Evolutionary conservation across 2,888 invertebrate genomes (phyloP).

Genomic region (Phaedon cochleariae): DNA sequence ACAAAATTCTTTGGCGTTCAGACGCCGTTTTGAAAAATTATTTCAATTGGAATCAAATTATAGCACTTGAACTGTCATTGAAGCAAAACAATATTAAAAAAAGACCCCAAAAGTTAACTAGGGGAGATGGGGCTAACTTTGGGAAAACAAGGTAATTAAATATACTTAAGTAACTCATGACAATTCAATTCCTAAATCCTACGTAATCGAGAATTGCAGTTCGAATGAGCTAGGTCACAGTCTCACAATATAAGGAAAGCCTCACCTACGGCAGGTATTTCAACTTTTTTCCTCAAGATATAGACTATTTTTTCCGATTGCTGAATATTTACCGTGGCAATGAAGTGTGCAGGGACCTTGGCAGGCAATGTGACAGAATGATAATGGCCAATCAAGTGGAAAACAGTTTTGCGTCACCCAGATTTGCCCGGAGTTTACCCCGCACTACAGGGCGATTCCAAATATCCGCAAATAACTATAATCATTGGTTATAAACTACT

Average conservation of each 20-base stretch:
- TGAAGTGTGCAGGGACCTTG: constrained; percentile 59
- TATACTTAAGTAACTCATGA: too few species aligned
- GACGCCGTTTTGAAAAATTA: too few species aligned
- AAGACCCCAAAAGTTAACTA: too few species aligned
- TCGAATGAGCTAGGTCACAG: constrained; percentile 52
- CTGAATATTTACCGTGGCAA: constrained; percentile 61
- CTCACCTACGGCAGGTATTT: constrained; percentile 61
- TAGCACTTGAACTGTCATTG: too few species aligned
- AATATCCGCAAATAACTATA: background rate
- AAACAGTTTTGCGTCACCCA: constrained; percentile 43
- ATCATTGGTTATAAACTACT: too few species aligned
- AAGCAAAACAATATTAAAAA: too few species aligned
- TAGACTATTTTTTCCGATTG: constrained; percentile 52
- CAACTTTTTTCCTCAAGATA: constrained; percentile 51
- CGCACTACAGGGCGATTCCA: constrained; percentile 22
- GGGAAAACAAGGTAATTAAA: too few species aligned
- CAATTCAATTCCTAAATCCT: background rate
- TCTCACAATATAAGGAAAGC: constrained; percentile 58
- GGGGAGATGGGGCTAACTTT: too few species aligned
- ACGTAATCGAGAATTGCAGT: too few species aligned
- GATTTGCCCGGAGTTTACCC: constrained; percentile 16
- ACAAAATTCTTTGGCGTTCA: too few species aligned
- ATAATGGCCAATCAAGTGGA: constrained; percentile 32
- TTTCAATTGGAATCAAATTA: too few species aligned
- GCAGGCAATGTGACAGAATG: constrained; percentile 56